Conservation (phyloP, 1,140 invertebrate species). For the Brachionus koreanus region DNA sequence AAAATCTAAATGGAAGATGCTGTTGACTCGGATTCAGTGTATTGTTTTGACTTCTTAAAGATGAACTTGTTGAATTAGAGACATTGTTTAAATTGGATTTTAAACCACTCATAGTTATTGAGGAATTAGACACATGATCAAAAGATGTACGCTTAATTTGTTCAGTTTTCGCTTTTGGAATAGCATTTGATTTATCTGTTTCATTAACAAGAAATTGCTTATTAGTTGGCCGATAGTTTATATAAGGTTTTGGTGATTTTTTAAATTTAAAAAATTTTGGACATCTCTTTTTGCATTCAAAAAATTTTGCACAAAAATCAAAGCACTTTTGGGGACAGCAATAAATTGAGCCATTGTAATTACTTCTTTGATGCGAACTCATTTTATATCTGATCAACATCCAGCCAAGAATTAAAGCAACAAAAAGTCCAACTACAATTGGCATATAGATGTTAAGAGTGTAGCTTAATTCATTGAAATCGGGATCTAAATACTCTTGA, state of each 20-base stretch:
- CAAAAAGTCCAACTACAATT: not conserved
- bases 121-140: not conserved
- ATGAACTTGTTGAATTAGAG: constrained; percentile 5
- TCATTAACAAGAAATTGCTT: not conserved
- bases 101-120: not conserved
- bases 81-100: not conserved
- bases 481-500: not conserved
- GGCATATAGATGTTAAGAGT: not conserved
- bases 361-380: constrained; percentile 11
- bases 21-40: not conserved
- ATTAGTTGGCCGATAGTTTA: not conserved
- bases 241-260: not conserved
- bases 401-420: constrained; percentile 37
- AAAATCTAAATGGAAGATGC: constrained; percentile 6
- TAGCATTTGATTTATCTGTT: not conserved
- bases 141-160: constrained; percentile 20
- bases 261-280: not conserved
- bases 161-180: constrained; percentile 13
- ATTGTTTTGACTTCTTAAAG: not conserved
- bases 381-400: constrained; percentile 40
- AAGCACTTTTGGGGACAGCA: constrained; percentile 31
- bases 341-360: constrained; percentile 43
- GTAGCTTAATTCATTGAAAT: constrained; percentile 3
- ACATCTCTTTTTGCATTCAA: constrained; percentile 2
- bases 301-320: constrained; percentile 43